phyloP scores from a whole-genome alignment of 2,113 vertebrate genomes.

The Coryphaenoides rupestris region DNA sequence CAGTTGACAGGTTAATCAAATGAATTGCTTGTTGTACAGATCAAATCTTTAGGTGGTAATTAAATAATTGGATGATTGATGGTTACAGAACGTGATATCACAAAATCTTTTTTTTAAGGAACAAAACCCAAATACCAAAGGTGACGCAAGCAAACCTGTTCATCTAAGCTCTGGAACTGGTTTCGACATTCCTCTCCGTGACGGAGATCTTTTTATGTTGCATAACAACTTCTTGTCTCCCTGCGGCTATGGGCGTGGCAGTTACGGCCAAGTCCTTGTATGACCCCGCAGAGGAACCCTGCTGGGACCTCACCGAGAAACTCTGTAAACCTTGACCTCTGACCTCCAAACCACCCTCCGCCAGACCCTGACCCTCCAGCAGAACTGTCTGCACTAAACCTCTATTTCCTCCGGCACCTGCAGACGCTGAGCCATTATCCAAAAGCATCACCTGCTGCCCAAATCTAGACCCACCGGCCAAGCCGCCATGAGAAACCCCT shows the following conservation, averaged over 20 bases:
- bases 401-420: conserved; percentile 18
- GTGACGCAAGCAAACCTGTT: neutral
- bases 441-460: conserved; percentile 47
- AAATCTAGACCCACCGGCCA: conserved; percentile 32
- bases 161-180: conserved; percentile 35
- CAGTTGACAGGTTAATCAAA: no score
- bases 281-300: conserved; percentile 28
- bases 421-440: conserved; percentile 35
- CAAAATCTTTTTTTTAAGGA: neutral
- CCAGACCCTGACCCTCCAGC: conserved; percentile 1
- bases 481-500: conserved; percentile 29
- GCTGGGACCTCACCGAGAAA: conserved; percentile 20
- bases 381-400: conserved; percentile 19
- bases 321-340: conserved; percentile 29
- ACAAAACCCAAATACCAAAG: neutral
- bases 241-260: conserved; percentile 36
- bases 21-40: no score
- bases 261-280: conserved; percentile 28
- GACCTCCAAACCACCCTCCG: conserved; percentile 27
- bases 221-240: conserved; percentile 52
- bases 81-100: no score
- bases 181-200: conserved; percentile 58
- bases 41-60: no score
- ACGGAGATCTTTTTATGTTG: conserved; percentile 61
- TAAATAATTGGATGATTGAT: no score